Conservation (phyloP, 2,888 invertebrate genomes). For the Catocala fraxini region DNA sequence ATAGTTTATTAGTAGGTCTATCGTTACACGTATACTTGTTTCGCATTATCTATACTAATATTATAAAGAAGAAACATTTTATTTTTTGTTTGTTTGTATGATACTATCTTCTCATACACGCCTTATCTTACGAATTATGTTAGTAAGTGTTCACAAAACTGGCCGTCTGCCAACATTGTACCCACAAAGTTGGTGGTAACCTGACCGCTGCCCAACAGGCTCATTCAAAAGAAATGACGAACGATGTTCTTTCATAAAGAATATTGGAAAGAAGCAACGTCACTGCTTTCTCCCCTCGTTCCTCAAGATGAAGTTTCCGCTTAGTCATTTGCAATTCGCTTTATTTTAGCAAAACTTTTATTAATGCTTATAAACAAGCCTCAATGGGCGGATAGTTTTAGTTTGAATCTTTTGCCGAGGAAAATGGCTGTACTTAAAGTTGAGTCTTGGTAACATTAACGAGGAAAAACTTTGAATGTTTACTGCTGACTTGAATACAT, state of each 20-base stretch:
- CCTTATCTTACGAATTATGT: no score
- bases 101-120: no score
- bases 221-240: constrained; percentile 15
- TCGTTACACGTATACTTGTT: no score
- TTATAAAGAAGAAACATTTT: no score
- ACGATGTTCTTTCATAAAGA: constrained; percentile 15
- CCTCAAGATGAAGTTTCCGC: constrained; percentile 9
- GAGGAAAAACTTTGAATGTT: no score
- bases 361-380: constrained; percentile 9
- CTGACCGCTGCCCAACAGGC: constrained; percentile 18
- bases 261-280: constrained; percentile 12
- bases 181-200: constrained; percentile 9
- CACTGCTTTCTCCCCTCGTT: constrained; percentile 3
- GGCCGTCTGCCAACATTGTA: constrained; percentile 7
- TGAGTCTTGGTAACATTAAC: no score
- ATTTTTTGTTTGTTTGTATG: no score
- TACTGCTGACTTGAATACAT: no score
- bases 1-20: no score
- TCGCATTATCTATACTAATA: no score
- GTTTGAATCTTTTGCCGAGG: constrained; percentile 7
- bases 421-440: not conserved
- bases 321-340: constrained; percentile 19
- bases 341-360: constrained; percentile 14
- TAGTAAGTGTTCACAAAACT: not conserved
- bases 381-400: constrained; percentile 13